These are phyloP conservation scores for Pristionchus japonicus DNA, from an alignment of 2,888 invertebrate species.

Conservation along the genomic window DNA sequence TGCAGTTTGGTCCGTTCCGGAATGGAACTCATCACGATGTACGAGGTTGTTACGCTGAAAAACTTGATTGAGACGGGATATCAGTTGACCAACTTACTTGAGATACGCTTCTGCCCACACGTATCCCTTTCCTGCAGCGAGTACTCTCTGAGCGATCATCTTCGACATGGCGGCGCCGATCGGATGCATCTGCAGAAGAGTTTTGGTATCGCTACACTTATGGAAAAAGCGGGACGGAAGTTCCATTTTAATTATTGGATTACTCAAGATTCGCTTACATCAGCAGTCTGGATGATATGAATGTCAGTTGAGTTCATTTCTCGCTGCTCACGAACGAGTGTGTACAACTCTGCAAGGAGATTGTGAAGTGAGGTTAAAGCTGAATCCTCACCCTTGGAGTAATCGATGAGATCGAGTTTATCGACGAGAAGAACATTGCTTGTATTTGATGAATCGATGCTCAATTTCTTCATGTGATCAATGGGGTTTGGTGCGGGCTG, in stretches of 20 bases:
- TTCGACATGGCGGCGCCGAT: constrained; percentile 21
- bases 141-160: background rate
- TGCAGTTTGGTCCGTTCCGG: background rate
- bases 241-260: background rate
- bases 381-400: background rate
- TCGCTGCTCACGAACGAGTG: background rate
- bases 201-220: no score
- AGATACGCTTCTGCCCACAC: background rate
- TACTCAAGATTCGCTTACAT: background rate
- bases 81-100: background rate
- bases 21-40: background rate
- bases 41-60: background rate
- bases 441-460: background rate
- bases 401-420: background rate
- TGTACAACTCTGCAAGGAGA: background rate
- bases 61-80: background rate
- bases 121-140: background rate
- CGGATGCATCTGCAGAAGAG: background rate
- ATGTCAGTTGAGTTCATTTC: background rate
- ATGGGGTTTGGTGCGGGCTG: background rate
- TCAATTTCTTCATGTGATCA: background rate
- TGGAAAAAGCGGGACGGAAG: no score
- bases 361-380: background rate
- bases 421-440: background rate
- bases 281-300: background rate